Evolutionary conservation across 2,113 vertebrate species (phyloP), one percentile per base, ranked within the genome.

Genomic region (Gila orcuttii): DNA sequence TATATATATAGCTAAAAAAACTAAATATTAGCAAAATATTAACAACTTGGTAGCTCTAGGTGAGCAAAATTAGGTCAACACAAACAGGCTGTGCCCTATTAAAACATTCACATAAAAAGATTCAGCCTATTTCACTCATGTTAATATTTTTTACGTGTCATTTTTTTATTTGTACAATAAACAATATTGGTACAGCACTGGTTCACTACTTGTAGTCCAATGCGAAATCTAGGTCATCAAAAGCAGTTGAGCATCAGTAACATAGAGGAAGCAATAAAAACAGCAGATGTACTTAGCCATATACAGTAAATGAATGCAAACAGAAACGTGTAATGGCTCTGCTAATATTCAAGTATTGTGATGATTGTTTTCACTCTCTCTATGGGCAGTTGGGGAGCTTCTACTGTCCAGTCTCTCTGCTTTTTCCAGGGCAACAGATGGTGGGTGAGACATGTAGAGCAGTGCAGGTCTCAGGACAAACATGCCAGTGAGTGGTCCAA

Each of bases 381-480:
- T n/a, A 71, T n/a, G 31, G 25, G 28, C 28, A 19, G 45, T 55
- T 64, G 52, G 71, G 36, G 45, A 73, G 52, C 57, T 86, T 39
- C 68, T 71, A 60, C 47, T 10, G 66, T 52, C 74, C 45, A 86
- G 74, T 39, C 64, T 73, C 73, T 17, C 23, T 17, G 31, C 84
- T 88, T 57, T 86, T 79, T 88, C 80, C 75, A 88, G 79, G 84
- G 80, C 84, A 88, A 86, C 80, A 79, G 84, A 79, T 86, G 79
- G 52, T 73, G 17, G 25, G 10, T 71, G 64, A 83, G 31, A 71
- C 64, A 83, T 57, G 28, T 57, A 50, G 78, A 88, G 79, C 19
- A 6, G 52, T 17, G 21, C 85, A 79, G 79, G 74, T 86, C 71
- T 82, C 78, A 62, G 68, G 66, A 80, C 66, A 25, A n/a, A 36